These are phyloP conservation scores for Botrylloides violaceus DNA, from an alignment of 23 tunicate species.

Conservation along the genomic window DNA sequence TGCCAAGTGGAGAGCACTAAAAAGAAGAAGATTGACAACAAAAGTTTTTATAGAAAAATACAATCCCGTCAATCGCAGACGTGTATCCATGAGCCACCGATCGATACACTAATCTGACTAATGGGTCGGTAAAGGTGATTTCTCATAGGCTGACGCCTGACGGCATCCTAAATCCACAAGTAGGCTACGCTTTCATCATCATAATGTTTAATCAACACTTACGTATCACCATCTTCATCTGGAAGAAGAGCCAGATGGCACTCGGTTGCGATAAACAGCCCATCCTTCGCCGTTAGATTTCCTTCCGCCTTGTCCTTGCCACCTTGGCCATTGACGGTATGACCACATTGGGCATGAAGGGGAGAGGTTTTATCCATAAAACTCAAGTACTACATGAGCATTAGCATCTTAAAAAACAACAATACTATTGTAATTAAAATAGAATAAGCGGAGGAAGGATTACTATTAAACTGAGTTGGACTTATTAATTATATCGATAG, in stretches of 20 bases:
- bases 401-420: not conserved
- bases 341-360: not conserved
- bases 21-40: no score
- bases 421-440: not conserved
- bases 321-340: not conserved
- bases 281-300: constrained; percentile 19
- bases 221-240: constrained; percentile 35
- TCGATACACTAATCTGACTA: no score
- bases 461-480: no score
- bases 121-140: no score
- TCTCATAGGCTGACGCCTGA: no score
- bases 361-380: not conserved
- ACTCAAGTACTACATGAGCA: not conserved
- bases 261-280: constrained; percentile 25
- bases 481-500: no score
- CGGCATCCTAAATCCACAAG: no score
- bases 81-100: no score
- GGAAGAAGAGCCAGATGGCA: constrained; percentile 22
- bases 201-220: no score
- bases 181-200: no score
- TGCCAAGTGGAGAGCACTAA: constrained; percentile 22
- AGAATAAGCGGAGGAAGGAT: not conserved
- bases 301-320: not conserved
- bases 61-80: no score
- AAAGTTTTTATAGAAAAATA: no score